Percentiles rank a stretch among this genome's conserved stretches.
Conservation (phyloP, 2,888 invertebrate genomes). For the Heliconius cydno region DNA sequence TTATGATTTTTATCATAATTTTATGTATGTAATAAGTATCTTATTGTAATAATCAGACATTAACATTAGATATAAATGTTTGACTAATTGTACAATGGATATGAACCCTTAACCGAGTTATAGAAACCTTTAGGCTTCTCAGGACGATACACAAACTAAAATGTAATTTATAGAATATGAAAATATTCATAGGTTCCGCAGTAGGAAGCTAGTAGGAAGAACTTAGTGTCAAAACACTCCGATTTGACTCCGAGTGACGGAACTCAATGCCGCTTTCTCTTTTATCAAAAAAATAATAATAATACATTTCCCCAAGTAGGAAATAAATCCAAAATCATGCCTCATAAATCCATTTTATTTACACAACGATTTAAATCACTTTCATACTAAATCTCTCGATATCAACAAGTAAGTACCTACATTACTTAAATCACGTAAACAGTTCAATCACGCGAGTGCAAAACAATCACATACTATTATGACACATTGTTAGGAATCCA, state of each 20-base stretch:
- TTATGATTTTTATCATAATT: not conserved
- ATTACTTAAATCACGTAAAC: not conserved
- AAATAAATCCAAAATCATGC: not conserved
- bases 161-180: not conserved
- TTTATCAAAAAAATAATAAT: not conserved
- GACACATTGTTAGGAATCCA: constrained; percentile 43
- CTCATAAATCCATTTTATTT: not conserved
- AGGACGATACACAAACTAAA: not conserved
- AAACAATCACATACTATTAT: constrained; percentile 30
- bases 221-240: not conserved
- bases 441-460: not conserved
- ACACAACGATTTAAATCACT: not conserved
- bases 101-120: not conserved
- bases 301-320: not conserved
- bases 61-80: not conserved
- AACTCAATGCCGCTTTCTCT: not conserved
- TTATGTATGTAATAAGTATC: not conserved
- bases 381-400: not conserved
- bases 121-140: not conserved
- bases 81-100: not conserved
- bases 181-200: not conserved
- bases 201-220: not conserved
- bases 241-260: not conserved
- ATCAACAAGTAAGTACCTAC: not conserved
- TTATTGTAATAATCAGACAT: not conserved